These are phyloP conservation scores for Campoplex nolae DNA, from an alignment of 2,888 invertebrate species.

Conservation along the genomic window DNA sequence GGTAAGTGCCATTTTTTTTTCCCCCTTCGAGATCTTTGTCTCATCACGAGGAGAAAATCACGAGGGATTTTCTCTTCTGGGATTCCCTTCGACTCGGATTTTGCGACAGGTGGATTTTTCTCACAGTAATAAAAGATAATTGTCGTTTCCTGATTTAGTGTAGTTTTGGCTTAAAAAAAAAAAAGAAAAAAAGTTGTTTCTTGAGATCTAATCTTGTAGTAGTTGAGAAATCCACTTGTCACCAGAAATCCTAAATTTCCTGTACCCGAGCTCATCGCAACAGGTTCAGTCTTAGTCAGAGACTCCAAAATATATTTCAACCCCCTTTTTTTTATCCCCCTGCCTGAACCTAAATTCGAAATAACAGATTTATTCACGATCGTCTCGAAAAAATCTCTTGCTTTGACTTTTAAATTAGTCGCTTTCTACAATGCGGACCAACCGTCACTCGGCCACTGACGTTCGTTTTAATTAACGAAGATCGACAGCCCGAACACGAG, in stretches of 20 bases:
- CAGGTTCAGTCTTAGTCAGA: slow-evolving; percentile 57
- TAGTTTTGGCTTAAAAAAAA: neutral
- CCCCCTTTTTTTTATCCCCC: neutral
- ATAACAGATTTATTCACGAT: slow-evolving; percentile 40
- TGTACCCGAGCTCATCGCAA: neutral
- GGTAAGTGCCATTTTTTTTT: slow-evolving; percentile 73
- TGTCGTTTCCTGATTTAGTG: slow-evolving; percentile 3
- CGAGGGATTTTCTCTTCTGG: slow-evolving; percentile 4
- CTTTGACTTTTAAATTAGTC: slow-evolving; percentile 59
- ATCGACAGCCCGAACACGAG: slow-evolving; percentile 71
- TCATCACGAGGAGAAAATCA: neutral
- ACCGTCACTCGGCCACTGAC: neutral
- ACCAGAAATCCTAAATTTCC: slow-evolving; percentile 24
- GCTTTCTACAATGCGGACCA: slow-evolving; percentile 2
- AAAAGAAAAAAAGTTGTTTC: neutral
- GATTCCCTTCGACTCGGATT: slow-evolving; percentile 38
- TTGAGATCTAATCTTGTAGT: slow-evolving; percentile 1
- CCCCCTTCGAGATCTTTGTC: slow-evolving; percentile 11
- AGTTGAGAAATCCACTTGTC: slow-evolving; percentile 52
- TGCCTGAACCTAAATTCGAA: neutral
- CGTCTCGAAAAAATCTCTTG: slow-evolving; percentile 29
- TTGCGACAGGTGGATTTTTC: slow-evolving; percentile 49
- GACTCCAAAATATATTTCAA: slow-evolving; percentile 48
- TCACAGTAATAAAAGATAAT: neutral
- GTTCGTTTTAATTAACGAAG: slow-evolving; percentile 76